Evolutionary conservation across 2,888 invertebrate species (phyloP).

Genomic region (Neria commutata): DNA sequence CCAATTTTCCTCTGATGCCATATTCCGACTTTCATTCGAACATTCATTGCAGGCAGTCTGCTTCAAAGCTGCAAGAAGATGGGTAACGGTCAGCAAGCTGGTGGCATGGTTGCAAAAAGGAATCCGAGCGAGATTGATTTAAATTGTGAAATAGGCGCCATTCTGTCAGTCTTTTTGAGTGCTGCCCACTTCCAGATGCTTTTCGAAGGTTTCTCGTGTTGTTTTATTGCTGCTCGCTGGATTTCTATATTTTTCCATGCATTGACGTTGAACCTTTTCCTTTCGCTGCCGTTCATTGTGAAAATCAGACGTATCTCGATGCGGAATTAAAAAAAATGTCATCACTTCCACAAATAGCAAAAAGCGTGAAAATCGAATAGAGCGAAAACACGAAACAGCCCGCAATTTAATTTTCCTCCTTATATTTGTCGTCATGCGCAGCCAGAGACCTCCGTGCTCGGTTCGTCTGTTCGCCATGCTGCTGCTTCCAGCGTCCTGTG

Average conservation of each 20-base stretch:
- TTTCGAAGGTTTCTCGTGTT: no score
- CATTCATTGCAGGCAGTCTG: conserved; percentile 5
- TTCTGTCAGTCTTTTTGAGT: no score
- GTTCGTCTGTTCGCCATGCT: no score
- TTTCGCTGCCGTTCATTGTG: conserved; percentile 13
- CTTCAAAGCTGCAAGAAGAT: no score
- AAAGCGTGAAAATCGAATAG: neutral
- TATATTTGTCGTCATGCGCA: no score
- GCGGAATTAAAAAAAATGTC: neutral
- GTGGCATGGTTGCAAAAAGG: neutral
- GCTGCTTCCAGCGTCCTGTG: neutral
- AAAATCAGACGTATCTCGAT: conserved; percentile 16
- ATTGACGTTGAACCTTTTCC: neutral
- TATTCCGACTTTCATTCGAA: no score
- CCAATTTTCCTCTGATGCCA: no score
- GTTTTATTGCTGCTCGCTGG: neutral
- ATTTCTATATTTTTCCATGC: neutral
- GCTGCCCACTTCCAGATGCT: no score
- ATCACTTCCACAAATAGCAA: neutral
- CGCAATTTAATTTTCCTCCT: conserved; percentile 18
- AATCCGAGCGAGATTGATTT: conserved; percentile 16
- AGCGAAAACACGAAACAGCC: conserved; percentile 2
- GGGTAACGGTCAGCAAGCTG: neutral
- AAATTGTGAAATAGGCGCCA: neutral
- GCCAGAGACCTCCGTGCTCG: neutral